Conservation (phyloP, 1,140 invertebrate species). For the Caligus rogercresseyi region DNA sequence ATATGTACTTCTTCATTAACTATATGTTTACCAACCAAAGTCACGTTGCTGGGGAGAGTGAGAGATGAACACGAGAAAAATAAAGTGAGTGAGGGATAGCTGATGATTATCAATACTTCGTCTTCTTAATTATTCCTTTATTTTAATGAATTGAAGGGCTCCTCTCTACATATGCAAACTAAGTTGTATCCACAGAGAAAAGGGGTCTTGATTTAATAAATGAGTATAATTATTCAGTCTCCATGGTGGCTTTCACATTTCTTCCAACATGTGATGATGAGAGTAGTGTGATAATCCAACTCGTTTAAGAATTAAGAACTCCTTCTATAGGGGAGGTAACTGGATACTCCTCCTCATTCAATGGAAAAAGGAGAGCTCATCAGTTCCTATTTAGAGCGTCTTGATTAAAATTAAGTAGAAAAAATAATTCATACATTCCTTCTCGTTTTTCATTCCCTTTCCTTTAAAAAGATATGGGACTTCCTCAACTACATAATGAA, state of each 20-base stretch:
- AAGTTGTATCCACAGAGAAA: background rate
- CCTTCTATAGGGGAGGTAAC: background rate
- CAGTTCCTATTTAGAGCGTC: too few species aligned
- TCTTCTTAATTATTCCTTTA: background rate
- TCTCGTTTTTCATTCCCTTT: too few species aligned
- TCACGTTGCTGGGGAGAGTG: background rate
- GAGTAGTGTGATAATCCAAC: background rate
- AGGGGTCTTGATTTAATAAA: background rate
- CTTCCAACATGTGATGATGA: background rate
- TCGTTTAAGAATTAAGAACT: background rate
- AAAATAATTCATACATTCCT: too few species aligned
- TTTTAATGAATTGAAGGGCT: background rate
- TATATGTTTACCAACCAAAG: too few species aligned
- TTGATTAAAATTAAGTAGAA: background rate
- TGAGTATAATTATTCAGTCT: background rate
- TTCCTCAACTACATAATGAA: too few species aligned
- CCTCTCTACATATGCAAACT: background rate
- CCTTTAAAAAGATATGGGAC: too few species aligned
- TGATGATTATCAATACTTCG: background rate
- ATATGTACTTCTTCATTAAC: too few species aligned
- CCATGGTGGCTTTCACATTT: background rate
- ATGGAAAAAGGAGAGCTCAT: too few species aligned
- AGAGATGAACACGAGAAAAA: background rate
- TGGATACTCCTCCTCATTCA: background rate
- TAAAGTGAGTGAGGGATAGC: too few species aligned